phyloP scores from a whole-genome alignment of 2,797 vertebrate species.

The Luscinia megarhynchos region DNA sequence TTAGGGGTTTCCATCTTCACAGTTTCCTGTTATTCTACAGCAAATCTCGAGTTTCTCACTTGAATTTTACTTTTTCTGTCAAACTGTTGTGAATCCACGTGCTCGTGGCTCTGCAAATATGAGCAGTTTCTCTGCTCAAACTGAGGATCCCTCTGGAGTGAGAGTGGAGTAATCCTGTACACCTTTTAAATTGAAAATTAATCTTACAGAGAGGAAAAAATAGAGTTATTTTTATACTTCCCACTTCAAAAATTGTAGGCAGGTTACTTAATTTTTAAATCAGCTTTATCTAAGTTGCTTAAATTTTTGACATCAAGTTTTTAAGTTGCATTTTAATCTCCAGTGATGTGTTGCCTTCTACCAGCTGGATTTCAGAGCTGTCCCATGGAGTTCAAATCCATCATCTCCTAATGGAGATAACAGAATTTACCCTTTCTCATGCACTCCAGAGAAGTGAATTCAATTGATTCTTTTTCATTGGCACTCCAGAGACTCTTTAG shows the following conservation, averaged over 20 bases:
- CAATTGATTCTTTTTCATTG: not conserved
- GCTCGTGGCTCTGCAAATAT: not conserved
- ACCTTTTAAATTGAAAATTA: not conserved
- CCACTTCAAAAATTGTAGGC: not conserved
- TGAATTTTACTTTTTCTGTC: not conserved
- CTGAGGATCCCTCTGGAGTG: not conserved
- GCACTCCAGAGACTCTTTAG: not conserved
- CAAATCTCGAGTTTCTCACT: not conserved
- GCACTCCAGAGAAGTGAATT: not conserved
- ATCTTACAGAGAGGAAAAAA: not conserved
- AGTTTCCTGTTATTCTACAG: not conserved
- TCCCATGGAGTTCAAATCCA: not conserved
- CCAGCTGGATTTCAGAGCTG: not conserved
- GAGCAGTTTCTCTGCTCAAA: rapidly evolving
- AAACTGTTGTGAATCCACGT: rapidly evolving
- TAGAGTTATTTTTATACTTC: not conserved
- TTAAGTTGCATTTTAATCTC: not conserved
- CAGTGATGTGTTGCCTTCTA: not conserved
- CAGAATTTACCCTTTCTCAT: not conserved
- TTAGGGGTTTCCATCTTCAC: not conserved
- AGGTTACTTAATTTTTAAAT: not conserved
- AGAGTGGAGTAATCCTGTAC: not conserved
- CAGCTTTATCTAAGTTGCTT: not conserved
- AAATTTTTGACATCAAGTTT: not conserved
- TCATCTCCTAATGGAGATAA: not conserved